Evolutionary conservation across 53 echinoderm and acorn worm species (phyloP).

Genomic region (Holothuria leucospilota): DNA sequence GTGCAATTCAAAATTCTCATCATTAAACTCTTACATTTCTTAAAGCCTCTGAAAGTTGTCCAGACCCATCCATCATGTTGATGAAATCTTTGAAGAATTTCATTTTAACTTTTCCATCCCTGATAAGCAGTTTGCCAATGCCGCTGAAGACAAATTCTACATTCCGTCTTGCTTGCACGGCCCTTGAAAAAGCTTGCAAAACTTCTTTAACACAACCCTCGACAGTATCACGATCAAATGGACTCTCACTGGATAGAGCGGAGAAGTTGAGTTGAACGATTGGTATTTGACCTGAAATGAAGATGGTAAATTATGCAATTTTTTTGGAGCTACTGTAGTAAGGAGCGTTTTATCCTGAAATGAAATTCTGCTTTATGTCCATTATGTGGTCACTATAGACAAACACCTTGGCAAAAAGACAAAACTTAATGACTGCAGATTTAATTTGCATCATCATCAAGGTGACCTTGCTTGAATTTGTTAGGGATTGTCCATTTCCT

Average conservation of each 20-base stretch:
- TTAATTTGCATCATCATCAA: too few species aligned
- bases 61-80: constrained; percentile 98
- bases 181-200: constrained; percentile 80
- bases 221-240: constrained; percentile 92
- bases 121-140: constrained; percentile 88
- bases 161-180: constrained; percentile 83
- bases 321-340: not conserved
- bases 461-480: too few species aligned
- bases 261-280: constrained; percentile 99
- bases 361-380: too few species aligned
- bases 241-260: constrained; percentile 86
- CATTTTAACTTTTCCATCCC: constrained; percentile 97
- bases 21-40: constrained; percentile 78
- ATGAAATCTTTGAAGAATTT: constrained; percentile 98
- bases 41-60: constrained; percentile 80
- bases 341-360: not conserved
- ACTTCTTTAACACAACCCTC: constrained; percentile 96
- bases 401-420: too few species aligned
- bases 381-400: too few species aligned
- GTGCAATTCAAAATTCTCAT: too few species aligned
- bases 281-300: constrained; percentile 89
- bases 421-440: too few species aligned
- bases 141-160: constrained; percentile 91
- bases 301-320: not conserved
- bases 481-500: too few species aligned